Percentiles rank a stretch among this genome's conserved stretches.
Evolutionary conservation across 1,140 invertebrate genomes (phyloP).

Genomic region (Phymorhynchus buccinoides): DNA sequence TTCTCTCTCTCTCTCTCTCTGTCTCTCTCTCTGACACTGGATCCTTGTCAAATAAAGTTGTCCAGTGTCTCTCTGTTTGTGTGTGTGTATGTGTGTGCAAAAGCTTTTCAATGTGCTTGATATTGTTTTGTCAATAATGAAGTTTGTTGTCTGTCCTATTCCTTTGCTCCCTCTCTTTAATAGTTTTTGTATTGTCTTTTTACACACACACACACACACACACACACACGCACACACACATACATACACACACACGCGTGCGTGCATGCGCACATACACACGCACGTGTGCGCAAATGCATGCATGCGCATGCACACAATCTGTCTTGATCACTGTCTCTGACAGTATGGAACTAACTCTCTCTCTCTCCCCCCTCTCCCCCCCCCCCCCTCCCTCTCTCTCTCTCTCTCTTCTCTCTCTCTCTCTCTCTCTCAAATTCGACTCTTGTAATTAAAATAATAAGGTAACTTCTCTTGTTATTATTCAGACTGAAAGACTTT

Average conservation of each 20-base stretch:
- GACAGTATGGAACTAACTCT: not conserved
- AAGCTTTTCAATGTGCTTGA: no score
- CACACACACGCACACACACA: constrained; percentile 29
- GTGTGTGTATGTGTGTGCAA: not conserved
- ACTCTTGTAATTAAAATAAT: no score
- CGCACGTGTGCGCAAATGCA: no score
- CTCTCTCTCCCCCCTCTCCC: not conserved
- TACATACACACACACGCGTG: constrained; percentile 25
- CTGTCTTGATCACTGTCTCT: not conserved
- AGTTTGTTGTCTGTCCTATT: no score
- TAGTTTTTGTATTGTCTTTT: not conserved
- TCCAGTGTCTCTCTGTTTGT: not conserved
- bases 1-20: constrained; percentile 21
- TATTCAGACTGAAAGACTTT: no score
- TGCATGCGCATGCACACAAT: not conserved
- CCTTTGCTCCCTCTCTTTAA: not conserved
- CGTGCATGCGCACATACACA: not conserved
- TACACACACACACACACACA: constrained; percentile 34
- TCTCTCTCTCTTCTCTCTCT: not conserved
- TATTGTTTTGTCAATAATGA: no score
- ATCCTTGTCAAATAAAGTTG: no score
- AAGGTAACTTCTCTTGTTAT: no score
- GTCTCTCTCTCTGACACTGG: not conserved
- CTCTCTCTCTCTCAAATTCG: constrained; percentile 8
- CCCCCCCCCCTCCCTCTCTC: not conserved